A percentile compares a stretch with the other conserved stretches of the same genome.
Conservation (phyloP, 2,888 invertebrate genomes). For the Catotricha subobsoleta region DNA sequence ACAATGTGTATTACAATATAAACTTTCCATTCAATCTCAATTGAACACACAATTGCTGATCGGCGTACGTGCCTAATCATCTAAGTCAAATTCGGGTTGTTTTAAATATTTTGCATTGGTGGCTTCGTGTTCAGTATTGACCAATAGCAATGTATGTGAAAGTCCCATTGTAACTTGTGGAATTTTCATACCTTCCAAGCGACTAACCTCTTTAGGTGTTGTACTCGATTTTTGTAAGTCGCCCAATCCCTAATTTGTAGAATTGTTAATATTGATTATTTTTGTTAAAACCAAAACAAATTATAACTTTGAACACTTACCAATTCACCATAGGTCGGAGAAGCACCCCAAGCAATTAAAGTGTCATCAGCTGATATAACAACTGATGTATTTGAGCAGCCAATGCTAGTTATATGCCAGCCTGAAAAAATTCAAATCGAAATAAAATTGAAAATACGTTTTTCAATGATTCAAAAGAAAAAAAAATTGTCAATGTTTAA, state of each 20-base stretch:
- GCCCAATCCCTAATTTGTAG: conserved; percentile 52
- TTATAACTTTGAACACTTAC: too few species aligned
- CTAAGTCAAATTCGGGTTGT: conserved; percentile 32
- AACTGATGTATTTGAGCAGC: conserved; percentile 65
- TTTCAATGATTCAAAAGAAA: not conserved
- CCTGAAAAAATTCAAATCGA: conserved; percentile 34
- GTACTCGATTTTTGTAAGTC: conserved; percentile 77
- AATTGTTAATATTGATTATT: too few species aligned
- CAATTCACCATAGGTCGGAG: conserved; percentile 85
- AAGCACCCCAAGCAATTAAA: conserved; percentile 83
- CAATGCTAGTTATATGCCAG: conserved; percentile 76
- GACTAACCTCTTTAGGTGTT: conserved; percentile 68
- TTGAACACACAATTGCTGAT: too few species aligned
- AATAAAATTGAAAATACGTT: not conserved
- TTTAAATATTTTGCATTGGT: conserved; percentile 35
- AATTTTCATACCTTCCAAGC: conserved; percentile 56
- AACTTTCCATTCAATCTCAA: too few species aligned
- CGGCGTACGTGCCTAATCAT: conserved; percentile 26
- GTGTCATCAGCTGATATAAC: conserved; percentile 81
- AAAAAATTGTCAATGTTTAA: conserved; percentile 5
- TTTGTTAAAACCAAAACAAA: too few species aligned
- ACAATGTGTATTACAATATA: too few species aligned
- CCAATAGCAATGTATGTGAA: conserved; percentile 59
- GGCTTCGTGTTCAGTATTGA: conserved; percentile 34
- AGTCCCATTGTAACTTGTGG: conserved; percentile 67